Base-by-base conservation (phyloP, 2,888 invertebrate species). In the Heliconius erato region DNA sequence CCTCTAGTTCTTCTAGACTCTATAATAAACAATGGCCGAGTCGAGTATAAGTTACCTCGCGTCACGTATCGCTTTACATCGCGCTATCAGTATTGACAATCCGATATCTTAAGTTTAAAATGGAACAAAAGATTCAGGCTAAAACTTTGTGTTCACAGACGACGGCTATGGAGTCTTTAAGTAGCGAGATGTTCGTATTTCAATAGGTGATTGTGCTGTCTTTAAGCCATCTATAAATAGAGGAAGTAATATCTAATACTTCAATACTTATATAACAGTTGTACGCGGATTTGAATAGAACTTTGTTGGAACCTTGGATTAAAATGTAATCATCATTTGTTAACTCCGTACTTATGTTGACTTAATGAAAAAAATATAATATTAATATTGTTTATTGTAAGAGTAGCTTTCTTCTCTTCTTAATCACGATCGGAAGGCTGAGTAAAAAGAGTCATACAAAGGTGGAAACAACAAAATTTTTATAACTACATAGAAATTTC, bases 71-170 rank as follows among this genome's bases (percentile, higher is more conserved):
- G 67, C 49, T 44, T 67, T 67, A 67, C 67, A 67, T 67, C 19
- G 54, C 35, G 19, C 67, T 67, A 16, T 67, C 67, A 63, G n/a
- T 79, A 63, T 69, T 71, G 49, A 67, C 72, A 32, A 32, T 77
- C 54, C 69, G 4, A 71, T 35, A 63, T 59, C 78, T 78, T 79
- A 79, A 78, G 72, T 82, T 79, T 80, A 76, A 77, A 79, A 68
- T 71, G 65, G 82, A 80, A 82, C 80, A 74, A 80, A 80, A 77
- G 80, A 79, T 80, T 82, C 69, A 80, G 76, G 82, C 63, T 82
- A 80, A 82, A 76, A 82, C 82, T 80, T 82, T 82, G 76, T 76
- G 82, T 77, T 71, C 63, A 82, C 82, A 80, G 63, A 82, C 76
- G 79, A 71, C 80, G 74, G 19, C 59, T 76, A 54, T 74, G 74